Evolutionary conservation across 1,140 invertebrate species (phyloP).

Genomic region (Cotesia glomerata): DNA sequence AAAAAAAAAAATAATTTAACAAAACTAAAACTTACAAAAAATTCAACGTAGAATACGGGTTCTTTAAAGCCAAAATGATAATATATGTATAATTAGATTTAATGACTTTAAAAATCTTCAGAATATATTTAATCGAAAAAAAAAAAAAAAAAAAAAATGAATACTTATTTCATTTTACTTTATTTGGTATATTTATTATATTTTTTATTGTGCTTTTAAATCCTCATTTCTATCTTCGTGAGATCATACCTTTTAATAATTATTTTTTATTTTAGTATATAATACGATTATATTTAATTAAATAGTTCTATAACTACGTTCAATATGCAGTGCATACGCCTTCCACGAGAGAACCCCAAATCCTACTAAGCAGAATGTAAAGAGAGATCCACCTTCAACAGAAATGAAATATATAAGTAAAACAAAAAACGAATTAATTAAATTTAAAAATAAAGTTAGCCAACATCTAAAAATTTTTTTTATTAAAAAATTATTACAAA

Average conservation of each 20-base stretch:
- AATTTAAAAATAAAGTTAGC: no score
- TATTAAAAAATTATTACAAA: no score
- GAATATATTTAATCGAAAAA: conserved; percentile 19
- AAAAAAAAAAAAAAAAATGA: background rate
- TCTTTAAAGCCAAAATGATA: conserved; percentile 11
- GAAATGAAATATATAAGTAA: background rate
- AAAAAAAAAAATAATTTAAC: background rate
- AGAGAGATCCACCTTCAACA: conserved; percentile 21
- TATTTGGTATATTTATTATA: background rate
- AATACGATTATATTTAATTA: conserved; percentile 1
- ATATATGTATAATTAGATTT: conserved; percentile 19
- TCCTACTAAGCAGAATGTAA: background rate
- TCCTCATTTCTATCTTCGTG: background rate
- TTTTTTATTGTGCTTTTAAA: background rate
- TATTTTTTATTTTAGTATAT: background rate
- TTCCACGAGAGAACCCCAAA: conserved; percentile 14
- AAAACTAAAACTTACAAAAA: background rate
- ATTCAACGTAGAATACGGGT: conserved; percentile 19
- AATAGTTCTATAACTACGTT: conserved; percentile 23
- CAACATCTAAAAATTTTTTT: no score
- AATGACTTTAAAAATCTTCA: conserved; percentile 15
- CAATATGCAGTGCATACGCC: conserved; percentile 6
- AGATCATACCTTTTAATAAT: background rate
- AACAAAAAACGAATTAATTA: no score
- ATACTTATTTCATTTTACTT: background rate